A percentile compares a stretch with the other conserved stretches of the same genome.
Evolutionary conservation across 2,797 vertebrate genomes (phyloP).

Genomic region (Falco columbarius): DNA sequence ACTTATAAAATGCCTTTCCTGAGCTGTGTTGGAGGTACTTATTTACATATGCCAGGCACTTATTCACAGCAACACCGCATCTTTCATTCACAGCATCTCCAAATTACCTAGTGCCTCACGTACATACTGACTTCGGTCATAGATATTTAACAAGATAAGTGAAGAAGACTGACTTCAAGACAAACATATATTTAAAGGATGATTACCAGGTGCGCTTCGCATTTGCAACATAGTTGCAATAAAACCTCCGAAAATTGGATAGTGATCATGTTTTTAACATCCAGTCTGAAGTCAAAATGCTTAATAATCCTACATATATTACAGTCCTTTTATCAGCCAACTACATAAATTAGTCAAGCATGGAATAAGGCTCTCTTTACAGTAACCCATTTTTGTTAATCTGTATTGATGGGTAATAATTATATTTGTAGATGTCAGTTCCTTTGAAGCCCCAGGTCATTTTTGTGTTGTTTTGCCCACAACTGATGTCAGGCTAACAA

Average conservation of each 20-base stretch:
- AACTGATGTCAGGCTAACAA: not conserved
- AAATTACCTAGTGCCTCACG: not conserved
- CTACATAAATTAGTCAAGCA: not conserved
- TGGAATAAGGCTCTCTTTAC: not conserved
- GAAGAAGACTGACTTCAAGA: not conserved
- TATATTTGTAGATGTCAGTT: conserved; percentile 1
- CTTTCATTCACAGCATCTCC: not conserved
- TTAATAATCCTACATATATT: not conserved
- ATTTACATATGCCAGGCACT: not conserved
- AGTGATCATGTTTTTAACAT: not conserved
- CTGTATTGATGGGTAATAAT: conserved; percentile 1
- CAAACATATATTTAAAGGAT: not conserved
- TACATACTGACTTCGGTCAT: not conserved
- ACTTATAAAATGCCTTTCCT: not conserved
- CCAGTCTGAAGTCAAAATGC: not conserved
- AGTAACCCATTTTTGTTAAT: not conserved
- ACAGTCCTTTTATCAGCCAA: not conserved
- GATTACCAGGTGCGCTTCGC: not conserved
- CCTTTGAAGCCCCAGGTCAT: conserved; percentile 9
- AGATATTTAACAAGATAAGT: not conserved
- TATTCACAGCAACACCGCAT: not conserved
- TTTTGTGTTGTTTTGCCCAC: conserved; percentile 16
- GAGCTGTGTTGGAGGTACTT: not conserved
- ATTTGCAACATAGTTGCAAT: conserved; percentile 14
- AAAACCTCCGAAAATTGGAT: not conserved